These are phyloP conservation scores for Pelvicachromis taeniatus DNA, from an alignment of 2,113 vertebrate genomes.

Conservation along the genomic window DNA sequence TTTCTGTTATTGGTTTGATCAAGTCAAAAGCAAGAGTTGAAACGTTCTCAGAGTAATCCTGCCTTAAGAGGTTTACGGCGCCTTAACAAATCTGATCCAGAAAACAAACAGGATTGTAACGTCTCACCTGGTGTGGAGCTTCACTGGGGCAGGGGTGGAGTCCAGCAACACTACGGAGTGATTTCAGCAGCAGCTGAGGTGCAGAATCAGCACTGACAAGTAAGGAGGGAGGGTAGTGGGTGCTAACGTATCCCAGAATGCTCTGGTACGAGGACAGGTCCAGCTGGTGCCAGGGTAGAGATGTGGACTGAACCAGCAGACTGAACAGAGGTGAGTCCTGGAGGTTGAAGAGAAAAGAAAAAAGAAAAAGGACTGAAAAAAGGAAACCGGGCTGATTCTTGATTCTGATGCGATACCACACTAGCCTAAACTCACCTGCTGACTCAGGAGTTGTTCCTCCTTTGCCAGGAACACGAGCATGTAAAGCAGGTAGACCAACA, in stretches of 20 bases:
- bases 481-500: conserved; percentile 91
- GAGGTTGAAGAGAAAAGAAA: background rate
- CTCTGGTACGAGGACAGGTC: conserved; percentile 85
- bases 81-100: background rate
- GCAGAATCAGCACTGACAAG: conserved; percentile 80
- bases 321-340: conserved; percentile 87
- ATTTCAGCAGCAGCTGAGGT: conserved; percentile 80
- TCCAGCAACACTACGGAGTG: conserved; percentile 86
- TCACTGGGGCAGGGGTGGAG: conserved; percentile 73
- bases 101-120: background rate
- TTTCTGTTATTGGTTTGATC: background rate
- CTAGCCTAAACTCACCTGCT: conserved; percentile 72
- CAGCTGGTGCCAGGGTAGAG: conserved; percentile 91
- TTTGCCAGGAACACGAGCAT: conserved; percentile 92
- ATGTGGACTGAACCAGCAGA: conserved; percentile 87
- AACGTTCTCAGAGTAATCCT: background rate
- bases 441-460: conserved; percentile 82
- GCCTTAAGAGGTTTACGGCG: background rate
- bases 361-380: background rate
- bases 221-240: conserved; percentile 85
- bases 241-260: conserved; percentile 85
- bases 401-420: background rate
- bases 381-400: background rate
- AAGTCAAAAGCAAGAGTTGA: background rate
- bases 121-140: conserved; percentile 80